phyloP scores from a whole-genome alignment of 1,140 invertebrate species.

The Polyergus mexicanus region DNA sequence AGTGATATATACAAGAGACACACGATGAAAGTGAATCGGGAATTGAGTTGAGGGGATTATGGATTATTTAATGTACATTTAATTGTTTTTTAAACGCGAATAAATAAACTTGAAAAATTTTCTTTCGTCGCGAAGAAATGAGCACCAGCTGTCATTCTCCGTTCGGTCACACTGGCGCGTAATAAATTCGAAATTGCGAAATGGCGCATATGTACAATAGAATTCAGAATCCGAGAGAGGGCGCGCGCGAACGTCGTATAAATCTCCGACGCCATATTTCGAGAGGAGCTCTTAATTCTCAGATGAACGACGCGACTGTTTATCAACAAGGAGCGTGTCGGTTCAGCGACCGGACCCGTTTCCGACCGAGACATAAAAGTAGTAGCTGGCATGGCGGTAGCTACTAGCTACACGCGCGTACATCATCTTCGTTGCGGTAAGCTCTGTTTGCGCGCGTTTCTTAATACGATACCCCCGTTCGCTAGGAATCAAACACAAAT shows the following conservation, averaged over 20 bases:
- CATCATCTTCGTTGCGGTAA: constrained; percentile 26
- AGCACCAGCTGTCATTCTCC: constrained; percentile 17
- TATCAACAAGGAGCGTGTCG: constrained; percentile 47
- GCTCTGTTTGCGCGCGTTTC: neutral
- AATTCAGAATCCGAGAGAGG: neutral
- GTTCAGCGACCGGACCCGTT: constrained; percentile 49
- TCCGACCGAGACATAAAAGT: constrained; percentile 49
- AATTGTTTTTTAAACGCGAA: too few species aligned
- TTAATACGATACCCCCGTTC: neutral
- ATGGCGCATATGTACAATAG: neutral
- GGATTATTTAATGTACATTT: too few species aligned
- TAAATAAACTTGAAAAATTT: constrained; percentile 9
- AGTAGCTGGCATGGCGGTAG: constrained; percentile 16
- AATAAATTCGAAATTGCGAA: constrained; percentile 37
- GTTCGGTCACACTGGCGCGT: neutral
- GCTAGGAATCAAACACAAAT: neutral
- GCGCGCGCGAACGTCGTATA: constrained; percentile 24
- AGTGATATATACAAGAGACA: too few species aligned
- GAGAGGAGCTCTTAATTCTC: constrained; percentile 48
- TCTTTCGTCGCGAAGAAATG: neutral
- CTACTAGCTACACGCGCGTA: constrained; percentile 9
- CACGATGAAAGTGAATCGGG: neutral
- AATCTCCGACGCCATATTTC: constrained; percentile 53
- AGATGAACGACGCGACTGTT: constrained; percentile 58
- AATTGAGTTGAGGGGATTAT: neutral